Evolutionary conservation across 1,140 invertebrate species (phyloP).

Genomic region (Drosophila mojavensis): DNA sequence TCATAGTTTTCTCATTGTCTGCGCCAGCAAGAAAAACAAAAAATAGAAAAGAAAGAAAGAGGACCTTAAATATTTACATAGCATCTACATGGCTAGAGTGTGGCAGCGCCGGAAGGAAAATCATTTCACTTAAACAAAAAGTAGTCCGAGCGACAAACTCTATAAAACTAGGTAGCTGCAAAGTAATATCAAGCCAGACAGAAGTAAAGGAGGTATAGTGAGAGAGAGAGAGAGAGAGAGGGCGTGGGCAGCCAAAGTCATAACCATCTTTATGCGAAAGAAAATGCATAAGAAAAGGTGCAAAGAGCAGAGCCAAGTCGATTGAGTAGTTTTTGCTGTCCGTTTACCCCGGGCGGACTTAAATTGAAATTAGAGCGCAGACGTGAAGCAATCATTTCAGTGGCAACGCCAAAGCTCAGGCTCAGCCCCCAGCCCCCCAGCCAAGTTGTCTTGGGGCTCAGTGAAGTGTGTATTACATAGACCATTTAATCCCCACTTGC

Average conservation of each 20-base stretch:
- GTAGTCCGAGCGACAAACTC: background rate
- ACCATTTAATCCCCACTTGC: no score
- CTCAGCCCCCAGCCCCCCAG: no score
- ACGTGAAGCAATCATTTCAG: background rate
- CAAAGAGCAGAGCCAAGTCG: background rate
- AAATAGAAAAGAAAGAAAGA: background rate
- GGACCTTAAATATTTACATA: slow-evolving; percentile 12
- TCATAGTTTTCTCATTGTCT: slow-evolving; percentile 7
- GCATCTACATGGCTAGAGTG: background rate
- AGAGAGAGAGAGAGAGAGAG: no score
- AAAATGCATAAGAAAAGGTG: background rate
- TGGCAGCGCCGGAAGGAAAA: background rate
- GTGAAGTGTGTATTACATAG: no score
- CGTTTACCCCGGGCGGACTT: slow-evolving; percentile 8
- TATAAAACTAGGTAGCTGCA: background rate
- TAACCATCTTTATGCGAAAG: background rate
- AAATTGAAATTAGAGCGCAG: slow-evolving; percentile 23
- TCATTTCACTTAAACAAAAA: background rate
- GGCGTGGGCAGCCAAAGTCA: background rate
- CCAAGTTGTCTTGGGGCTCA: no score
- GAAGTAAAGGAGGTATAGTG: no score
- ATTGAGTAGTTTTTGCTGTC: slow-evolving; percentile 8
- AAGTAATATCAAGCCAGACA: background rate
- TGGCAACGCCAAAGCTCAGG: background rate
- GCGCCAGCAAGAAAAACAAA: no score